phyloP scores from a whole-genome alignment of 2,113 vertebrate genomes.

The Edolisoma coerulescens region DNA sequence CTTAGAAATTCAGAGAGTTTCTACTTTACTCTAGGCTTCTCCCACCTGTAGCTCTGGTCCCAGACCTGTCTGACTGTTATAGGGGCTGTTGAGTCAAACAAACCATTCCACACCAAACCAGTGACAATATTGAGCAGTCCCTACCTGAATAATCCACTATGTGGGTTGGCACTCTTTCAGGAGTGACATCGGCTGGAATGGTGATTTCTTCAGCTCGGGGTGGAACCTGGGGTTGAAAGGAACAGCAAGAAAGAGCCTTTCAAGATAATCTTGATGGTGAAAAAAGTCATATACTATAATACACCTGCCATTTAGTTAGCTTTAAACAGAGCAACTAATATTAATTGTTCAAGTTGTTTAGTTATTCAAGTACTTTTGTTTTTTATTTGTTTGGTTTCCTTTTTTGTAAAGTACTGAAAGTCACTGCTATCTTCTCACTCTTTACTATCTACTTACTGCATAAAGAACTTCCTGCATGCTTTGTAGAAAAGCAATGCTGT shows the following conservation, averaged over 20 bases:
- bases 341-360: not conserved
- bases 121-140: not conserved
- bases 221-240: slow-evolving; percentile 83
- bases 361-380: rapidly evolving
- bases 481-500: not conserved
- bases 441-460: not conserved
- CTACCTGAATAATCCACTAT: slow-evolving; percentile 98
- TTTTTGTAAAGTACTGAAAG: not conserved
- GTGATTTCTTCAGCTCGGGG: slow-evolving; percentile 96
- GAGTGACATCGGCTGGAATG: slow-evolving; percentile 97
- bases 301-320: not conserved
- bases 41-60: not conserved
- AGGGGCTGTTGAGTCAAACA: not conserved
- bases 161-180: slow-evolving; percentile 96
- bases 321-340: not conserved
- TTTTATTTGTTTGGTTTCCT: not conserved
- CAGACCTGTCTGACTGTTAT: not conserved
- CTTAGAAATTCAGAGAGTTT: not conserved
- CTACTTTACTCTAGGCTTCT: not conserved
- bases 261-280: not conserved
- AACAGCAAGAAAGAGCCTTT: slow-evolving; percentile 15
- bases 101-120: not conserved
- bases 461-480: not conserved
- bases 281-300: not conserved
- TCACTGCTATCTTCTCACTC: not conserved